These are phyloP conservation scores for Cantharis rustica DNA, from an alignment of 2,888 invertebrate genomes.

Conservation along the genomic window DNA sequence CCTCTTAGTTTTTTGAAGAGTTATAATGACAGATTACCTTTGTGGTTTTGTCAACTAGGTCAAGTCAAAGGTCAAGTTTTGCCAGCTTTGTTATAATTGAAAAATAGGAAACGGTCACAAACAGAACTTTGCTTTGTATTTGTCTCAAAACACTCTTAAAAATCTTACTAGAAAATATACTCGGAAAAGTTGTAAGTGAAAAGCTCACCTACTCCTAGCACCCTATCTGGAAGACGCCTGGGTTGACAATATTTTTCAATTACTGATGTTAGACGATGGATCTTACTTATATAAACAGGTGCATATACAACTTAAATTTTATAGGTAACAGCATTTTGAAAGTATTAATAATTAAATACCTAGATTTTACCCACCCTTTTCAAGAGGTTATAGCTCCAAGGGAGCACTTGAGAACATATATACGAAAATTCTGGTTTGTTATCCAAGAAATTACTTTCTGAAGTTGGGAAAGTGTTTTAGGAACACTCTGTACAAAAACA, in stretches of 20 bases:
- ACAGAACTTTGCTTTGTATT: too few relatives aligned
- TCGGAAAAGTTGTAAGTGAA: background rate
- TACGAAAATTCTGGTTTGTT: background rate
- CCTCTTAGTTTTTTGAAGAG: too few relatives aligned
- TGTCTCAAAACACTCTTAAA: too few relatives aligned
- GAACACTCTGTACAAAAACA: background rate
- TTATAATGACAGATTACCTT: too few relatives aligned
- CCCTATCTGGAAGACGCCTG: background rate
- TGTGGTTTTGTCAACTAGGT: too few relatives aligned
- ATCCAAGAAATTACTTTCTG: background rate
- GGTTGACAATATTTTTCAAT: background rate
- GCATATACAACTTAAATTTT: background rate
- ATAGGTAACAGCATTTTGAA: background rate
- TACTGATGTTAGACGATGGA: background rate
- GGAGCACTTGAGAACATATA: background rate
- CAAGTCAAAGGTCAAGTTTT: too few relatives aligned
- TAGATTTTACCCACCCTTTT: background rate
- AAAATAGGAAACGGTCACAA: too few relatives aligned
- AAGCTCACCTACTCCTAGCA: background rate
- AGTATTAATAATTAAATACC: background rate
- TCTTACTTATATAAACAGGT: background rate
- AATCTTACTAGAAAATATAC: too few relatives aligned
- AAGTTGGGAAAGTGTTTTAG: background rate
- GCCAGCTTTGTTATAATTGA: too few relatives aligned
- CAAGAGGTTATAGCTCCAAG: background rate